Evolutionary conservation across 1,140 invertebrate genomes (phyloP).

Genomic region (Amphibalanus amphitrite): DNA sequence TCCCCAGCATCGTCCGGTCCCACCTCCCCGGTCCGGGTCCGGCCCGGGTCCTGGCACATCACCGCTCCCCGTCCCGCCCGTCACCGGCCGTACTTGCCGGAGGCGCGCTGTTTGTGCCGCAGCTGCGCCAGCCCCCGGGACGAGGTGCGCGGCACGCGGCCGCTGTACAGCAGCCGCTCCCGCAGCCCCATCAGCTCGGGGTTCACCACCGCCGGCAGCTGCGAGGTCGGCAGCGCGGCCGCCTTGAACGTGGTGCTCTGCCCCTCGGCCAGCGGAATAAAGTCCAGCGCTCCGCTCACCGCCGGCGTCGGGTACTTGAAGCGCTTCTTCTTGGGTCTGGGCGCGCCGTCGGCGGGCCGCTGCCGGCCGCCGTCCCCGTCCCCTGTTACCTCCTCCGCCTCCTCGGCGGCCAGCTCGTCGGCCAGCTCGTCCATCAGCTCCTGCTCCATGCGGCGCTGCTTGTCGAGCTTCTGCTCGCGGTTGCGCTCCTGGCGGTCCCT

Average conservation of each 20-base stretch:
- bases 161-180: background rate
- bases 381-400: too few relatives aligned
- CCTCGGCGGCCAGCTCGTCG: background rate
- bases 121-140: background rate
- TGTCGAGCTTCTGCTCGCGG: slow-evolving; percentile 1
- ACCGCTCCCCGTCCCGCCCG: too few relatives aligned
- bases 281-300: background rate
- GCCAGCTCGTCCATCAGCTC: background rate
- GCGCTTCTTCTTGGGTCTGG: background rate
- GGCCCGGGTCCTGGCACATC: too few relatives aligned
- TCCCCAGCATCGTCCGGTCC: too few relatives aligned
- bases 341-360: too few relatives aligned
- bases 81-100: background rate
- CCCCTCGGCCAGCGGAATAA: background rate
- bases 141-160: background rate
- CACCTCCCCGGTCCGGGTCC: too few relatives aligned
- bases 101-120: background rate
- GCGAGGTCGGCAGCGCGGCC: background rate
- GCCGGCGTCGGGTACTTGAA: background rate
- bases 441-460: background rate
- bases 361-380: too few relatives aligned
- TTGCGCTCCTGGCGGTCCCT: background rate
- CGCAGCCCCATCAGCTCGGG: background rate
- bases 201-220: background rate
- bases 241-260: background rate